Conservation (phyloP, 2,888 invertebrate species). For the Neoitamus cyanurus region DNA sequence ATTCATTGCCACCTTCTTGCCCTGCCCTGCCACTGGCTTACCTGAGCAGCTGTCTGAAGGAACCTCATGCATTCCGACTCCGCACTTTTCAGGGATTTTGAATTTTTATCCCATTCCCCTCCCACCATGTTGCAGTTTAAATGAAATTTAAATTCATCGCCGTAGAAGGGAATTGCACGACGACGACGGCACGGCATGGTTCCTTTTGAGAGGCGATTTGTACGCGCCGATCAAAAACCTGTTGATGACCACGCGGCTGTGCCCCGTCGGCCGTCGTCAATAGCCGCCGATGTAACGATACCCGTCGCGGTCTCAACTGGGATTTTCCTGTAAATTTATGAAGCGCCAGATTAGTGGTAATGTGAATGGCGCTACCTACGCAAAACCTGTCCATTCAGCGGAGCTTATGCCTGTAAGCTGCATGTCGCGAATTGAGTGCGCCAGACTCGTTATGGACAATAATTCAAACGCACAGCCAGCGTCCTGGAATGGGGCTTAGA, state of each 20-base stretch:
- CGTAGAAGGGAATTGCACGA: neutral
- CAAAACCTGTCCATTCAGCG: neutral
- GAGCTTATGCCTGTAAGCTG: neutral
- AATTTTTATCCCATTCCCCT: neutral
- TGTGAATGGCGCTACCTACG: conserved; percentile 18
- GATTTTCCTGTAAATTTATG: neutral
- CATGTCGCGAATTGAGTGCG: neutral
- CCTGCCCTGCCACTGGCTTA: neutral
- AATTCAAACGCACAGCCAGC: neutral
- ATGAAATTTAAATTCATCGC: neutral
- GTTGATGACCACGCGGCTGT: neutral
- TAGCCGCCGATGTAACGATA: neutral
- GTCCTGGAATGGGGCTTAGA: neutral
- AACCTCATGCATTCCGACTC: neutral
- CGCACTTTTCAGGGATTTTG: neutral
- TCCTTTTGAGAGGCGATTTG: neutral
- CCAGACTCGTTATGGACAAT: neutral
- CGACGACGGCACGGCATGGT: neutral
- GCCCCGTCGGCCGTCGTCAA: neutral
- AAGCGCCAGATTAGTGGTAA: conserved; percentile 17
- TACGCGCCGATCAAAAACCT: neutral
- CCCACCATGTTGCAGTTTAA: neutral
- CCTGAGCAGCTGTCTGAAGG: neutral
- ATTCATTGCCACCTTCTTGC: conserved; percentile 15
- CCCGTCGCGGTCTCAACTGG: neutral